Evolutionary conservation across 2,113 vertebrate genomes (phyloP).

Genomic region (Marmota flaviventris): DNA sequence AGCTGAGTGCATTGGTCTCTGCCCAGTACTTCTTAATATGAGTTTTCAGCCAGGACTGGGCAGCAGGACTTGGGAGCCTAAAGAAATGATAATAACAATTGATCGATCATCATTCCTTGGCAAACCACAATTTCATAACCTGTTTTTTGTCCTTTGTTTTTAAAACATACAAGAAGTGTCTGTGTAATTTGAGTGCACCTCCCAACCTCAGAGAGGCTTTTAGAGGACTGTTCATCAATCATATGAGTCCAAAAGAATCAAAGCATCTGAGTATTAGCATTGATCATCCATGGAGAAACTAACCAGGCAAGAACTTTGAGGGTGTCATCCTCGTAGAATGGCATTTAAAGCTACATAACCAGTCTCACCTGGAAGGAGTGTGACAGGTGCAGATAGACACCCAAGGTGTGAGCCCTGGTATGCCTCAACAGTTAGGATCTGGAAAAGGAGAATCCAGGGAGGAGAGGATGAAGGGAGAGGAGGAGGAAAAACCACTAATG

Average conservation of each 20-base stretch:
- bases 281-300: neutral
- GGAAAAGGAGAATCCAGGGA: neutral
- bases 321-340: neutral
- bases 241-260: neutral
- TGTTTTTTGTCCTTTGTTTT: neutral
- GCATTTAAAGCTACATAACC: neutral
- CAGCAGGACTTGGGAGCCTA: neutral
- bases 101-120: neutral
- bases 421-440: neutral
- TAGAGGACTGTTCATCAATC: neutral
- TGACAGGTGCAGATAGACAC: neutral
- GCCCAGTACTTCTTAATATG: neutral
- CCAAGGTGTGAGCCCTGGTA: neutral
- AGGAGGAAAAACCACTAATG: neutral
- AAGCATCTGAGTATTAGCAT: too few species aligned
- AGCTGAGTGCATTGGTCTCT: fast-evolving
- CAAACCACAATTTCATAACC: neutral
- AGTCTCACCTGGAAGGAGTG: neutral
- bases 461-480: neutral
- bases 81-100: neutral
- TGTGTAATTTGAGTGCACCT: neutral
- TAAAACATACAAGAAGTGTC: neutral
- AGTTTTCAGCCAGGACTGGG: neutral
- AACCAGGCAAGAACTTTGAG: neutral
- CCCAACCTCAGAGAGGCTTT: neutral